Evolutionary conservation across 1,140 invertebrate genomes (phyloP), one percentile per base, ranked within the genome.

Genomic region (Zophobas morio): DNA sequence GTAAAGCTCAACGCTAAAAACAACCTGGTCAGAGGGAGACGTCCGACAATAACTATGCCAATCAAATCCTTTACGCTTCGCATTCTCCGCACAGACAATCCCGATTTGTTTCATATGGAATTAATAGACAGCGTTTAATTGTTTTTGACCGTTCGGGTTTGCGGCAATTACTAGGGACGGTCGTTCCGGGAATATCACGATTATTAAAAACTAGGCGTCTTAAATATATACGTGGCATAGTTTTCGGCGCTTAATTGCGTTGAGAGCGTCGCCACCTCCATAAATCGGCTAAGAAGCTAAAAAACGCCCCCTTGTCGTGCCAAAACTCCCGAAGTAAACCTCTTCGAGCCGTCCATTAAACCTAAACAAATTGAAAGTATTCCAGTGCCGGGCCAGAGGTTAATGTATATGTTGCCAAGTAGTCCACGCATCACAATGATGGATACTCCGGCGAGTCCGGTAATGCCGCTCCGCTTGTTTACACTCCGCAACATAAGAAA

Each of bases 21-120:
- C 73, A 77, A 78, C 75, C 71, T 72, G 53, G 71, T 72, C 72
- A 57, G 60, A 76, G 49, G 75, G 63, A 74, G 70, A 71, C 33
- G 75, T 74, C 76, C 75, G 78, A 79, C 78, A 80, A 78, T 80
- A 81, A 81, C 77, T 77, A 79, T 79, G 79, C 78, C 79, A 81
- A 81, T 81, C 79, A 81, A 81, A 79, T 71, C 60, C 66, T 79
- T 79, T 79, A 79, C 75, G 78, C 78, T 79, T 73, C 49, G 71
- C 35, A 53, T 54, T 5, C 6, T 54, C 6, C 36, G 35, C 70
- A 72, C 66, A 72, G 70, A 63, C 57, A 63, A 63, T 63, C 37
- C 37, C 70, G 70, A 72, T 72, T 72, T 72, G 36, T 71, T 73
- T 53, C 49, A 42, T 66, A 66, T 66, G 71, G 56, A 73, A 73